phyloP scores from a whole-genome alignment of 2,797 vertebrate species.

The Psittacula echo region DNA sequence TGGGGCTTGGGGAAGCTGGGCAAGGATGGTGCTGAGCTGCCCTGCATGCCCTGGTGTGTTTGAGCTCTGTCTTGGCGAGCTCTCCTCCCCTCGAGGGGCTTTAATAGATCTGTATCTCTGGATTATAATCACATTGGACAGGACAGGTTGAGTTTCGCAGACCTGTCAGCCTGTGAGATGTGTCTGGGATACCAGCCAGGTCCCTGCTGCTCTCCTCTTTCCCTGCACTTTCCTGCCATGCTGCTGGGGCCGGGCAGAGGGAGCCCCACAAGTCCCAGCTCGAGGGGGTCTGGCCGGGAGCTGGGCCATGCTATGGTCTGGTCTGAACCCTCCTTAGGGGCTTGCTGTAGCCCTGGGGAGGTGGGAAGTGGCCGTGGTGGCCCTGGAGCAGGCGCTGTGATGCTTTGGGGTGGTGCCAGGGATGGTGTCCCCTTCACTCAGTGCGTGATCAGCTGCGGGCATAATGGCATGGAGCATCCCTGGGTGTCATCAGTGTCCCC shows the following conservation, averaged over 20 bases:
- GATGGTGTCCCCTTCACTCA: accelerated
- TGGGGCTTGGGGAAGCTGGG: neutral
- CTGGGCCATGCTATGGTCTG: accelerated
- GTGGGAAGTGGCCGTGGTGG: neutral
- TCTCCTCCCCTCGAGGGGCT: neutral
- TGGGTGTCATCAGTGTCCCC: neutral
- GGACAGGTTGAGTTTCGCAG: neutral
- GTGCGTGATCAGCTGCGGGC: accelerated
- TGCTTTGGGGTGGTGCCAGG: neutral
- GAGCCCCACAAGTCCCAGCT: neutral
- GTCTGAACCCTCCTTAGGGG: neutral
- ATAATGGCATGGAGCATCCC: neutral
- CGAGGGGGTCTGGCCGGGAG: accelerated
- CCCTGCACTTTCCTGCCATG: neutral
- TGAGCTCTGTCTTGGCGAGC: neutral
- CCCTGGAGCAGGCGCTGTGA: neutral
- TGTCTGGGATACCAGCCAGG: constrained; percentile 46
- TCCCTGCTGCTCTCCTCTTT: constrained; percentile 20
- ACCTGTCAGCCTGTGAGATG: constrained; percentile 17
- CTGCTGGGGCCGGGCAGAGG: neutral
- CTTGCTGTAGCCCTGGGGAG: neutral
- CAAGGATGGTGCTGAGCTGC: neutral
- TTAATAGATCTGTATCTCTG: constrained; percentile 43
- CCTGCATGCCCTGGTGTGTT: neutral
- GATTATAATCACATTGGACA: constrained; percentile 33